A percentile compares a stretch with the other conserved stretches of the same genome.
phyloP scores from a whole-genome alignment of 2,113 vertebrate genomes.

The Mellivora capensis region DNA sequence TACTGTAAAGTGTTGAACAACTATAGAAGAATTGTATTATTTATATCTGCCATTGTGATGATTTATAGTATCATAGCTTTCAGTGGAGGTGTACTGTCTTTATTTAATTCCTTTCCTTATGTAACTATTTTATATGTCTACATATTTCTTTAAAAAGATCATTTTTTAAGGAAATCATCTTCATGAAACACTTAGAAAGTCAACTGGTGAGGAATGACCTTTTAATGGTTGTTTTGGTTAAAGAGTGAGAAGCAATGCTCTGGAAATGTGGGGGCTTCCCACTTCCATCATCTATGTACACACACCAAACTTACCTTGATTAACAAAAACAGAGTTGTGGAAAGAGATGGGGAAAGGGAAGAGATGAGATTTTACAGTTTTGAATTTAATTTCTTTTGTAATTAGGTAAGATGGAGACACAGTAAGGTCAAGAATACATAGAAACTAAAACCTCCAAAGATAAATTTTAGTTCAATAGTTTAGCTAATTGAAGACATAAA shows the following conservation, averaged over 20 bases:
- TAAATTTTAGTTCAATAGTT: neutral
- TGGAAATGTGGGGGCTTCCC: neutral
- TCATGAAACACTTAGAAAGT: neutral
- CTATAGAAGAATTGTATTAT: neutral
- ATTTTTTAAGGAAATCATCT: neutral
- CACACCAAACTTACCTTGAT: neutral
- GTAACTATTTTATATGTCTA: neutral
- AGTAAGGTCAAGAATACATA: neutral
- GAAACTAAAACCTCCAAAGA: neutral
- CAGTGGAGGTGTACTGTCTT: neutral
- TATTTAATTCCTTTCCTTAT: neutral
- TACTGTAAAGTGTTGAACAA: neutral
- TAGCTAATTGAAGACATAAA: neutral
- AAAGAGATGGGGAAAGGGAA: neutral
- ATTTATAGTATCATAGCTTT: neutral
- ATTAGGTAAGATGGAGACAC: neutral
- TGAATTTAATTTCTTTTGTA: neutral
- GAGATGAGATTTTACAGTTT: neutral
- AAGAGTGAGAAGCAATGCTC: neutral
- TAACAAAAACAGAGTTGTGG: neutral
- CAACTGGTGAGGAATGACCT: neutral
- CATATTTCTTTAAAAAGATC: neutral
- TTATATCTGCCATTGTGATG: neutral
- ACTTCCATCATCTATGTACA: neutral
- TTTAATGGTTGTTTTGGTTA: neutral